A percentile compares a stretch with the other conserved stretches of the same genome.
Evolutionary conservation across 1,140 invertebrate species (phyloP).

Genomic region (Brachionus sp.): DNA sequence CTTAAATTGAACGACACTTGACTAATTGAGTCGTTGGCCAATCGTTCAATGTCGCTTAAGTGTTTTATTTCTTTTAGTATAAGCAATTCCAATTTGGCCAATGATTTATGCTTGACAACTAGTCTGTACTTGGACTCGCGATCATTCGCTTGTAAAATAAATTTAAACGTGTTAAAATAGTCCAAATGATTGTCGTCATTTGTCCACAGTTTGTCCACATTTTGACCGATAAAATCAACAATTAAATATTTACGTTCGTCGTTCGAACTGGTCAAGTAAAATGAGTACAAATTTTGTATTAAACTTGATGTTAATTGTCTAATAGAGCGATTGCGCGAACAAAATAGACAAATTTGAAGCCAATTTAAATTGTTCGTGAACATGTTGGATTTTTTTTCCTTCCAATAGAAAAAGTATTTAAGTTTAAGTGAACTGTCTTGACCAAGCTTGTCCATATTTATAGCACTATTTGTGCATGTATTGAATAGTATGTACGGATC

Average conservation of each 20-base stretch:
- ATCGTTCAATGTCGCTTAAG: conserved; percentile 75
- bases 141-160: background rate
- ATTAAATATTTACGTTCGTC: conserved; percentile 57
- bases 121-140: conserved; percentile 71
- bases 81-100: conserved; percentile 72
- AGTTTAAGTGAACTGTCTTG: background rate
- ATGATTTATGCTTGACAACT: conserved; percentile 73
- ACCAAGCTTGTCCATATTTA: no score
- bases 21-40: background rate
- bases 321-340: background rate
- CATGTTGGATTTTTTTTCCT: background rate
- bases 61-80: conserved; percentile 81
- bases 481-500: background rate
- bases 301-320: background rate
- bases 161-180: background rate
- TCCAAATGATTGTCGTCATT: background rate
- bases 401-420: background rate
- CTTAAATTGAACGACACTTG: background rate
- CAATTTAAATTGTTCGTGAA: background rate
- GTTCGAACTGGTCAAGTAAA: background rate
- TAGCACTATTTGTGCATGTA: background rate
- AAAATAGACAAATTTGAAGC: conserved; percentile 30
- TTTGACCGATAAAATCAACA: conserved; percentile 75
- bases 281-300: conserved; percentile 28
- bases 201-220: background rate